Conservation (phyloP, 1,140 invertebrate species). For the Leucophenga varia region DNA sequence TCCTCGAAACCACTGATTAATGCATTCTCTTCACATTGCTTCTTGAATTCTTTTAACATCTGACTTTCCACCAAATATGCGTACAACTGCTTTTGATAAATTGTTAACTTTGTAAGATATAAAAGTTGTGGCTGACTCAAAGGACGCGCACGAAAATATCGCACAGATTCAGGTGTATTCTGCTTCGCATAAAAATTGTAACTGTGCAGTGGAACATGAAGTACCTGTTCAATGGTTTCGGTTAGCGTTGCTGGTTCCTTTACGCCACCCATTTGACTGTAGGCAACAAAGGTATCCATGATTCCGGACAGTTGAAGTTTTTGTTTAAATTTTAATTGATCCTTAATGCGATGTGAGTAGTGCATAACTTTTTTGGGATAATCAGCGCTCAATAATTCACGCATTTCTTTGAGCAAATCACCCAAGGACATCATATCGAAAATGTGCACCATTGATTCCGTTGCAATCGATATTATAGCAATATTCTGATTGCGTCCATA, state of each 20-base stretch:
- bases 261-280: slow-evolving; percentile 20
- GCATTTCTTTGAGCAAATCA: slow-evolving; percentile 18
- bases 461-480: slow-evolving; percentile 26
- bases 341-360: slow-evolving; percentile 29
- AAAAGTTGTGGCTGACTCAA: too few species aligned
- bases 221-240: slow-evolving; percentile 22
- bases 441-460: slow-evolving; percentile 22
- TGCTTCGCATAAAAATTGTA: too few species aligned
- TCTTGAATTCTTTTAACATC: too few species aligned
- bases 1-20: too few species aligned
- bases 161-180: too few species aligned
- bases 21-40: too few species aligned
- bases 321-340: slow-evolving; percentile 19
- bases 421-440: slow-evolving; percentile 29
- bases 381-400: slow-evolving; percentile 14
- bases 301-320: slow-evolving; percentile 20
- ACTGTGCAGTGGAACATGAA: slow-evolving; percentile 15
- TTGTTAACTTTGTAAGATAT: too few species aligned
- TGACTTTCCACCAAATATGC: too few species aligned
- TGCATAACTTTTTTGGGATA: slow-evolving; percentile 28
- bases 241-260: slow-evolving; percentile 5
- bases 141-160: too few species aligned
- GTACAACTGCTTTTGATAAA: too few species aligned
- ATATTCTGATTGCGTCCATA: slow-evolving; percentile 25
- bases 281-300: slow-evolving; percentile 24